phyloP scores from a whole-genome alignment of 1,140 invertebrate species.

The Aphis gossypii region DNA sequence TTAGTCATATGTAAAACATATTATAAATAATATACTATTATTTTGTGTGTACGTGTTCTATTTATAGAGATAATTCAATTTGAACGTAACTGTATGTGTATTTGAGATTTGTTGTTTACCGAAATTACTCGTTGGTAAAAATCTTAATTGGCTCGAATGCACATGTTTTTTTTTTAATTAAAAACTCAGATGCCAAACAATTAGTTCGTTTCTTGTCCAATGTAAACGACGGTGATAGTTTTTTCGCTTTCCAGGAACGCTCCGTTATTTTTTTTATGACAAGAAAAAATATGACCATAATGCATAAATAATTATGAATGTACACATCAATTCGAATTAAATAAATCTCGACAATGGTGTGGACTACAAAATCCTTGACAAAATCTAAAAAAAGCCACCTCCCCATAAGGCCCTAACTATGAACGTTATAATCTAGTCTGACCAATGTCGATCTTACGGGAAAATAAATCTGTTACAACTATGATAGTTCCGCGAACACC shows the following conservation, averaged over 20 bases:
- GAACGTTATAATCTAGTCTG: too few relatives aligned
- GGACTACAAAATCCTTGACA: neutral
- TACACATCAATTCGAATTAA: neutral
- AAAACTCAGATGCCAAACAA: slow-evolving; percentile 1
- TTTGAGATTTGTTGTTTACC: neutral
- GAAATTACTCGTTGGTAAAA: neutral
- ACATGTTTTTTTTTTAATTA: neutral
- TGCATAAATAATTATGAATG: slow-evolving; percentile 4
- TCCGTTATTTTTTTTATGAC: neutral
- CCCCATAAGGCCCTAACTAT: too few relatives aligned
- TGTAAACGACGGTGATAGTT: neutral
- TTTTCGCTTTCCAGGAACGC: neutral
- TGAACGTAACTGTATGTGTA: neutral
- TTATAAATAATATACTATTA: neutral
- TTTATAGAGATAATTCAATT: neutral
- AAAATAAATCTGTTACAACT: too few relatives aligned
- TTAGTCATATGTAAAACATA: neutral
- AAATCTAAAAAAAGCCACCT: neutral
- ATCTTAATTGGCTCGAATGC: slow-evolving; percentile 8
- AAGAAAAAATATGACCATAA: neutral
- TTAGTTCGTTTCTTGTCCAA: neutral
- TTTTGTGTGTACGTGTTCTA: neutral
- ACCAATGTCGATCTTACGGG: too few relatives aligned
- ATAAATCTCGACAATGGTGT: neutral
- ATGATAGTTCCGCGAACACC: too few relatives aligned